Conservation (phyloP, 2,113 vertebrate species). For the Sebastes schlegelii region DNA sequence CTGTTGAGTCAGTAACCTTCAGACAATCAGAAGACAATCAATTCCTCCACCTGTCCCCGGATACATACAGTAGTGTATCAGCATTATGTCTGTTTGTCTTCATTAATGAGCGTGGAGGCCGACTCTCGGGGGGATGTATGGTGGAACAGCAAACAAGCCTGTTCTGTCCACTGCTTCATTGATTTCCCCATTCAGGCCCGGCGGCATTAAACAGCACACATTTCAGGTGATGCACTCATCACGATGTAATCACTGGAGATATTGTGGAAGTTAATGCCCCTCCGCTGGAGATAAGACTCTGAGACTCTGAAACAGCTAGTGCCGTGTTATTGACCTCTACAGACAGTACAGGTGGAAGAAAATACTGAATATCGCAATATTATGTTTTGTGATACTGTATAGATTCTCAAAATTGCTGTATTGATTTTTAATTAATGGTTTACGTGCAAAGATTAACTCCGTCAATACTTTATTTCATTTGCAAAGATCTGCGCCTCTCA, state of each 20-base stretch:
- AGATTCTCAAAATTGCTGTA: too few species aligned
- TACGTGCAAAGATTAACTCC: too few species aligned
- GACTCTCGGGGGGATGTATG: slow-evolving; percentile 2
- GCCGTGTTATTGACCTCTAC: too few species aligned
- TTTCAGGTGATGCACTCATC: slow-evolving; percentile 52
- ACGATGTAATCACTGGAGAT: slow-evolving; percentile 39
- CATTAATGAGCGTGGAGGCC: slow-evolving; percentile 36
- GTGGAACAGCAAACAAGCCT: slow-evolving; percentile 49
- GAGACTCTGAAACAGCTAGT: neutral
- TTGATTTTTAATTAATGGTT: too few species aligned
- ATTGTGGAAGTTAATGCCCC: slow-evolving; percentile 24
- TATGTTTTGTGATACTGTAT: too few species aligned
- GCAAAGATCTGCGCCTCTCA: too few species aligned
- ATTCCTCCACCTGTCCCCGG: neutral
- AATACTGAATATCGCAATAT: too few species aligned
- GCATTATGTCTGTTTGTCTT: slow-evolving; percentile 50
- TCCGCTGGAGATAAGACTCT: neutral
- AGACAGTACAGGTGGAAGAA: too few species aligned
- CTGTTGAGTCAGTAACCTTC: slow-evolving; percentile 20
- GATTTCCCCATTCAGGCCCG: slow-evolving; percentile 50
- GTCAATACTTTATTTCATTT: too few species aligned
- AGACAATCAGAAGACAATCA: neutral
- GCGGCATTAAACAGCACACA: slow-evolving; percentile 43
- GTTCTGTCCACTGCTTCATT: slow-evolving; percentile 56
- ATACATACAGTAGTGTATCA: slow-evolving; percentile 2